A percentile compares a stretch with the other conserved stretches of the same genome.
Conservation (phyloP, 2,797 vertebrate species). For the Centroberyx gerrardi region DNA sequence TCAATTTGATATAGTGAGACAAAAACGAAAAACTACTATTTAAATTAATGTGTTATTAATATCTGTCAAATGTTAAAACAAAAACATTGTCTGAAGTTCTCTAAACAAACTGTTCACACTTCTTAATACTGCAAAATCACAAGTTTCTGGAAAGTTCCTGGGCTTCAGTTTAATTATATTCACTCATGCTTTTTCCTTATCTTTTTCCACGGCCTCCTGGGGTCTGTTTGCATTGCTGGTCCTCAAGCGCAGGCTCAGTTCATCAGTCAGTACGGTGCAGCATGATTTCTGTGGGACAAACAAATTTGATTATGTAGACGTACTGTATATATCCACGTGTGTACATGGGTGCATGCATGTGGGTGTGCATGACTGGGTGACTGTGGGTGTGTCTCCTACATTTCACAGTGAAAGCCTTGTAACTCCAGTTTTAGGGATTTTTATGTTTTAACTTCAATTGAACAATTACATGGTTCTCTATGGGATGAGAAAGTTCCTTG, state of each 20-base stretch:
- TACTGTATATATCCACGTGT: not conserved
- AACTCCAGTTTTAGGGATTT: too few species aligned
- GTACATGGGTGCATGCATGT: conserved; percentile 1
- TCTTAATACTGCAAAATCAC: conserved; percentile 5
- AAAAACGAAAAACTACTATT: not conserved
- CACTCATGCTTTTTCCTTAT: conserved; percentile 81
- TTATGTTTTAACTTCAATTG: too few species aligned
- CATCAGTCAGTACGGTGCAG: conserved; percentile 89
- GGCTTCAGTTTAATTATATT: not conserved
- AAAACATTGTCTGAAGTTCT: not conserved
- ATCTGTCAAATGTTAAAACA: conserved; percentile 21
- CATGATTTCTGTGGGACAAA: conserved; percentile 88
- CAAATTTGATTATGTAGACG: not conserved
- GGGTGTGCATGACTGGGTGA: not conserved
- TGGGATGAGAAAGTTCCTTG: not conserved
- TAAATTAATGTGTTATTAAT: conserved; percentile 11
- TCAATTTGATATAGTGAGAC: not conserved
- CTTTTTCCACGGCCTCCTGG: conserved; percentile 86
- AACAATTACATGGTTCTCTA: too few species aligned
- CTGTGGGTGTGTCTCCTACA: not conserved
- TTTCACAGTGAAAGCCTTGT: not conserved
- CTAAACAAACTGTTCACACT: conserved; percentile 3
- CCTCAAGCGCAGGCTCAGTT: conserved; percentile 89
- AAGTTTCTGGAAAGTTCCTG: conserved; percentile 18
- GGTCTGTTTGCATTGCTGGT: conserved; percentile 67